Base-by-base conservation (phyloP, 2,888 invertebrate genomes). In the Megastigmus dorsalis region DNA sequence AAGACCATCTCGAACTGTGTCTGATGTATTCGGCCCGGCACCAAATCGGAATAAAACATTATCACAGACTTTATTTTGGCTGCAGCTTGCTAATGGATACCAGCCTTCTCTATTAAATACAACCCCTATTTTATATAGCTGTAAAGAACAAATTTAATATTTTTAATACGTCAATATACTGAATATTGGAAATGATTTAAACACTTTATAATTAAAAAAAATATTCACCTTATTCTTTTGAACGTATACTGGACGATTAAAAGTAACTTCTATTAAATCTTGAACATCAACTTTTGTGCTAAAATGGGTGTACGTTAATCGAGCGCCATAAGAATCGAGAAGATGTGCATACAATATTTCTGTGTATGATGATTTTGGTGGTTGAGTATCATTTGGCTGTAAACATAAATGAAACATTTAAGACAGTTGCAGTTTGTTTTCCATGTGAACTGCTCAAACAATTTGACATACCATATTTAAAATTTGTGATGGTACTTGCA, bases 321-420 rank as follows among this genome's bases (percentile, higher is more conserved):
- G 90, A 57, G 93, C 93, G 4, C 94, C 94, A 88, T 94, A 94
- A 26, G 92, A 92, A 88, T 95, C 95, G 82, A 95, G 90, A 73
- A 95, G 90, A 88, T 95, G 94, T 15, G 95, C 95, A 86, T 95
- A 95, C 59, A 95, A 89, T 78, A 95, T 91, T 89, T 95, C 95
- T 10, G 93, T 93, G 88, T 95, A 95, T 0, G 84, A 79, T 18
- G 78, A 75, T 59, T 81, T 80, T 43, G 63, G 59, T 60, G 77
- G 69, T 54, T 74, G 60, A 67, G 43, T 43, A 57, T 67, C 76
- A 6, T 67, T 72, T 15, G 50, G 57, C 82, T 82, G 68, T 9
- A 78, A 79, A 75, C 60, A 15, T 33, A 50, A 57, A 15, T 7
- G 3, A 52, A 28, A 45, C 6, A 0, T 28, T 26, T 62, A 18